Base-by-base conservation (phyloP, 2,888 invertebrate species). In the Andrena marginata region DNA sequence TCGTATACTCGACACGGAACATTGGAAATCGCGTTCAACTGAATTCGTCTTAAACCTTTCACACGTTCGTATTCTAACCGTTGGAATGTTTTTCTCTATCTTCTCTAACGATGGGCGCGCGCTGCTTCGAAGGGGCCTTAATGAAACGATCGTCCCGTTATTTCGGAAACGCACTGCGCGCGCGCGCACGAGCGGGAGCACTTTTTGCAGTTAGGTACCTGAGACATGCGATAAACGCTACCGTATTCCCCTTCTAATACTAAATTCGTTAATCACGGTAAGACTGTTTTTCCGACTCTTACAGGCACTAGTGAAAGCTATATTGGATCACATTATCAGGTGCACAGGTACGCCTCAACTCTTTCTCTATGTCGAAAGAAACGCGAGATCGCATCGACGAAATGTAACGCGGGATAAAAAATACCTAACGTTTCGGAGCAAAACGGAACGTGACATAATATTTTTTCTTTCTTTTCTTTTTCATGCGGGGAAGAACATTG, bases 71-170 rank as follows among this genome's bases (percentile, higher is more conserved):
- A 42, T 64, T 74, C 62, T 49, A 54, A 16, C 74, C 76, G 85
- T 87, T 89, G 91, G 89, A 90, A 90, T 91, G 90, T 89, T 73
- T 73, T 88, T 31, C 16, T 67, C 33, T n/a, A 10, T 35, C 26
- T 33, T 33, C 33, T 35, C 33, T n/a, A 35, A 20, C 16, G 7
- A 23, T n/a, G 26, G 13, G 23, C 42, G 6, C n/a, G 3, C 31
- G n/a, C 31, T 4, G 31, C 8, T 23, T 60, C 33, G 29, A 31
- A 33, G 6, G n/a, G 7, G 59, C 29, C 6, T 31, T n/a, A 7
- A 7, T 13, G 31, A 31, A 60, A 31, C 26, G 59, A 29, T 7
- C 29, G 26, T 29, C 0, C 2, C 31, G n/a, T 8, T 8, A n/a
- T 29, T 54, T 54, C 68, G 54, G 16, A n/a, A 23, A 56, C 20